Conservation (phyloP, 2,888 invertebrate genomes). For the Drosophila neotestacea region DNA sequence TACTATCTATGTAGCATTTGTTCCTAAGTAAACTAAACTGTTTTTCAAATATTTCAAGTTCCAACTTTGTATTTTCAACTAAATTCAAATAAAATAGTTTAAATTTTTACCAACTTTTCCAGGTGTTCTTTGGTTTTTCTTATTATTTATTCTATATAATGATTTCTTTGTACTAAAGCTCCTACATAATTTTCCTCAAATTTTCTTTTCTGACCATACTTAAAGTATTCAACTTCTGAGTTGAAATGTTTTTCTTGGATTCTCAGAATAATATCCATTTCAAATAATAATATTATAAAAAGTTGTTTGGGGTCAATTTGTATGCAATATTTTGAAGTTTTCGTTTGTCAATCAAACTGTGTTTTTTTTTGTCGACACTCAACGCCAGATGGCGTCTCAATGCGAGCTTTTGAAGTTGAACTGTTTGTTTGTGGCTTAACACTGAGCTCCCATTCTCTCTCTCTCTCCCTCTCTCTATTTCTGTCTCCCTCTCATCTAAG, state of each 20-base stretch:
- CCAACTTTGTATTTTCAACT: no score
- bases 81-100: no score
- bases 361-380: constrained; percentile 1
- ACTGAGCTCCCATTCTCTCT: not conserved
- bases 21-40: no score
- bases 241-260: not conserved
- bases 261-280: constrained; percentile 10
- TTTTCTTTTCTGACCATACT: no score
- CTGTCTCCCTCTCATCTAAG: not conserved
- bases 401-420: constrained; percentile 20
- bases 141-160: no score
- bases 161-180: no score
- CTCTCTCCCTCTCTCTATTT: no score
- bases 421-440: not conserved
- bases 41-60: no score
- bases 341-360: constrained; percentile 27
- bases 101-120: no score
- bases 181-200: no score
- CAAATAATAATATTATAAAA: constrained; percentile 7
- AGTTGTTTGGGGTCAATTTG: constrained; percentile 10
- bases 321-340: constrained; percentile 22
- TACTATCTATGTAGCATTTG: not conserved
- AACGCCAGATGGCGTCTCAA: constrained; percentile 50
- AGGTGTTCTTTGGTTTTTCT: no score
- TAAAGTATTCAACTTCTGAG: no score